These are phyloP conservation scores for Panagrolaimus sp. DNA, from an alignment of 1,140 invertebrate genomes.

Conservation along the genomic window DNA sequence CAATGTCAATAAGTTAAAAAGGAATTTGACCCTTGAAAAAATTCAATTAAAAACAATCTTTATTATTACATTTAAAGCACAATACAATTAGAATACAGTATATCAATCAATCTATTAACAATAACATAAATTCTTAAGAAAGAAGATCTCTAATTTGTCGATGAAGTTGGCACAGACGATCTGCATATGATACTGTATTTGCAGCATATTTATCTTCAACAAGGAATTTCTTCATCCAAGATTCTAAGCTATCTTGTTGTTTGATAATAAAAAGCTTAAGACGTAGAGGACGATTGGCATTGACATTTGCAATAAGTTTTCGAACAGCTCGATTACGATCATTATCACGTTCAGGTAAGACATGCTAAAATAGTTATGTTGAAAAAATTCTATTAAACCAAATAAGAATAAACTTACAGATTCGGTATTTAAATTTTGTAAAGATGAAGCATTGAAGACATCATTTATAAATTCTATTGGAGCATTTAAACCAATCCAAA, in stretches of 20 bases:
- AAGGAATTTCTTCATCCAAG: slow-evolving; percentile 84
- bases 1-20: too few relatives aligned
- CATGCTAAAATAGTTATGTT: slow-evolving; percentile 63
- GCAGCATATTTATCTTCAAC: slow-evolving; percentile 80
- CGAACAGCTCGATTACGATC: slow-evolving; percentile 71
- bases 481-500: slow-evolving; percentile 78
- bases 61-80: too few relatives aligned
- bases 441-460: slow-evolving; percentile 77
- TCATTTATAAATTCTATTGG: slow-evolving; percentile 65
- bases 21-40: too few relatives aligned
- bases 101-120: too few relatives aligned
- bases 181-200: slow-evolving; percentile 82
- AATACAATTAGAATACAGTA: too few relatives aligned
- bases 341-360: slow-evolving; percentile 74
- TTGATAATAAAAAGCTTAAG: slow-evolving; percentile 87
- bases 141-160: slow-evolving; percentile 80
- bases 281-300: slow-evolving; percentile 70
- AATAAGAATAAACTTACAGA: slow-evolving; percentile 61
- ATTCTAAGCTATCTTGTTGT: slow-evolving; percentile 87
- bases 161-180: slow-evolving; percentile 96
- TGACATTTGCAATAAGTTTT: slow-evolving; percentile 69
- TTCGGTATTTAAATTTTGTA: slow-evolving; percentile 78
- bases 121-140: slow-evolving; percentile 12
- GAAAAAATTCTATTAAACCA: slow-evolving; percentile 6
- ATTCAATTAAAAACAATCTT: too few relatives aligned